phyloP scores from a whole-genome alignment of 2,888 invertebrate genomes.

The Brenthis hecate region DNA sequence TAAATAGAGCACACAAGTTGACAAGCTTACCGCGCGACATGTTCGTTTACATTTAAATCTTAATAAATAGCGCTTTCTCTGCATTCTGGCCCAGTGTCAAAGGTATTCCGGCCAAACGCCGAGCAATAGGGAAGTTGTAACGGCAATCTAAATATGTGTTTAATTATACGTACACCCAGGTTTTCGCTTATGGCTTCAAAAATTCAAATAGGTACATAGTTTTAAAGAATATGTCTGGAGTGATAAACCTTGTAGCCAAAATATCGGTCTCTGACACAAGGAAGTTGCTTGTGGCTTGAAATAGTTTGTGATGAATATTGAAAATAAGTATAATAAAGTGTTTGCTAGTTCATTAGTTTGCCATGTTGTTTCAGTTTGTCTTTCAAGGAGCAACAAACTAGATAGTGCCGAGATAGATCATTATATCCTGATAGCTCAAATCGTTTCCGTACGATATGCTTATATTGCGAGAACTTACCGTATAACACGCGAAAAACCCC shows the following conservation, averaged over 20 bases:
- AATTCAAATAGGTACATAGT: not conserved
- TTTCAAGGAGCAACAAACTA: no score
- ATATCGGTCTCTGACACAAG: not conserved
- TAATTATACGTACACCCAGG: slow-evolving; percentile 9
- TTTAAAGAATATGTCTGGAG: not conserved
- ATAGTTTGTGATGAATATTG: no score
- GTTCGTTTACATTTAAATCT: slow-evolving; percentile 42
- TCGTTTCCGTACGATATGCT: no score
- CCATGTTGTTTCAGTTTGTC: no score
- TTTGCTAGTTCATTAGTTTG: no score
- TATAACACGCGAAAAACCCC: no score
- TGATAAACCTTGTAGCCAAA: not conserved
- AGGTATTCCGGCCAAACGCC: slow-evolving; percentile 61
- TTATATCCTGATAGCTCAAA: no score
- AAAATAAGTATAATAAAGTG: no score
- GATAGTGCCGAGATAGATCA: no score
- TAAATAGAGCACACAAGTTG: slow-evolving; percentile 58
- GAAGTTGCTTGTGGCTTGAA: no score
- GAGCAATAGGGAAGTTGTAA: slow-evolving; percentile 59
- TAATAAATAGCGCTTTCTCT: slow-evolving; percentile 61
- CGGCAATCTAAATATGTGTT: slow-evolving; percentile 13
- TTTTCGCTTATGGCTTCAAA: slow-evolving; percentile 2
- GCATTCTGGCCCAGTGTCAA: slow-evolving; percentile 73
- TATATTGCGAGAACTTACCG: no score
- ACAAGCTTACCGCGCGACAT: slow-evolving; percentile 54